Evolutionary conservation across 1,140 invertebrate species (phyloP).

Genomic region (Lineus longissimus): DNA sequence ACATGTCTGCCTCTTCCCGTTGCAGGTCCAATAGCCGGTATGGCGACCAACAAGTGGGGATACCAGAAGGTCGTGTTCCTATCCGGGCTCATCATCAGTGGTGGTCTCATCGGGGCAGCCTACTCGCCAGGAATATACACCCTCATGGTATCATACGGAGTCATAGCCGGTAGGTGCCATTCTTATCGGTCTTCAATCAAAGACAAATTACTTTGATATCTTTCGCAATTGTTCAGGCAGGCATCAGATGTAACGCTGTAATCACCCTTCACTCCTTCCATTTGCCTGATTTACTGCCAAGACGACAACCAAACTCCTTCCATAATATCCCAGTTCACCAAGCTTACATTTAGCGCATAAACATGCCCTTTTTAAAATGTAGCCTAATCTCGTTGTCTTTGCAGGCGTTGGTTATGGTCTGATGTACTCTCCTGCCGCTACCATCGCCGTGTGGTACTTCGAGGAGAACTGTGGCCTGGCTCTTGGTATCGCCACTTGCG

Average conservation of each 20-base stretch:
- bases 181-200: not conserved
- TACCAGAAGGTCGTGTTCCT: not conserved
- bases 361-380: too few species aligned
- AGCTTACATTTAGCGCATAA: too few species aligned
- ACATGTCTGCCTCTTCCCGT: not conserved
- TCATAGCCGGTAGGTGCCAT: not conserved
- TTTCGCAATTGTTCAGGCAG: too few species aligned
- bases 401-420: constrained; percentile 79
- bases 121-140: not conserved
- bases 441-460: constrained; percentile 85
- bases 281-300: too few species aligned
- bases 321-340: too few species aligned
- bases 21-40: constrained; percentile 1
- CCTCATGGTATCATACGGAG: not conserved
- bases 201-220: too few species aligned
- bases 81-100: not conserved
- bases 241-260: too few species aligned
- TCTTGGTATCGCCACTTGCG: constrained; percentile 83
- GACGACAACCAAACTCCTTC: too few species aligned
- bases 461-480: constrained; percentile 80
- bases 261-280: too few species aligned
- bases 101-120: not conserved
- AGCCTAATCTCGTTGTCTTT: constrained; percentile 38
- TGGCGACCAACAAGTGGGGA: not conserved
- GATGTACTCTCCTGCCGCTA: constrained; percentile 81